A percentile compares a stretch with the other conserved stretches of the same genome.
phyloP scores from a whole-genome alignment of 2,113 vertebrate genomes.

The Microcebus jonahi region DNA sequence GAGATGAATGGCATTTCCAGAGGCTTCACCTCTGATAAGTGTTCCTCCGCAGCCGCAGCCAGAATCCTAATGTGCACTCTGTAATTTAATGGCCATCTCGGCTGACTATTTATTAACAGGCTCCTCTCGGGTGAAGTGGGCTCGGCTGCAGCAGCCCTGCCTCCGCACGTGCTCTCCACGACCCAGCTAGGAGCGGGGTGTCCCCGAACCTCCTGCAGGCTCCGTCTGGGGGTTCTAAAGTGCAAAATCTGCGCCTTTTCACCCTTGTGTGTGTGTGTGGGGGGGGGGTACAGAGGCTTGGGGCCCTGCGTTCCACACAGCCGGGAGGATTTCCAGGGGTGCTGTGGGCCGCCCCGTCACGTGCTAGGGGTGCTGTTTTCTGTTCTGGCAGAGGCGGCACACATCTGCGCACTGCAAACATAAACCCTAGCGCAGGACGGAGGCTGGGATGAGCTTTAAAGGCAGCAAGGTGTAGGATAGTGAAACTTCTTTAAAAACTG shows the following conservation, averaged over 20 bases:
- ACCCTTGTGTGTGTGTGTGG: not conserved
- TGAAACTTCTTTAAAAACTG: not conserved
- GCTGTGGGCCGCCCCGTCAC: fast-evolving
- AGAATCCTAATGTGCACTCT: slow-evolving; percentile 60
- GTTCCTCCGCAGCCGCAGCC: slow-evolving; percentile 2
- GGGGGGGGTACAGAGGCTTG: not conserved
- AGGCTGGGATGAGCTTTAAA: not conserved
- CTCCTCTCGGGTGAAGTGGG: not conserved
- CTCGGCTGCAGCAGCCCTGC: not conserved
- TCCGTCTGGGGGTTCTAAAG: not conserved
- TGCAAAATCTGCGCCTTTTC: not conserved
- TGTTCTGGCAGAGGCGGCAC: no score
- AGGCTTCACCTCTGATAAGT: slow-evolving; percentile 63
- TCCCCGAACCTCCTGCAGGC: not conserved
- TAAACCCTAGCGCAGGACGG: not conserved
- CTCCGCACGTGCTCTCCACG: not conserved
- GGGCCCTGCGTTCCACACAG: not conserved
- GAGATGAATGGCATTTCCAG: slow-evolving; percentile 72
- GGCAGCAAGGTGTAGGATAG: not conserved
- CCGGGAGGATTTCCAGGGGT: not conserved
- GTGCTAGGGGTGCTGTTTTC: not conserved
- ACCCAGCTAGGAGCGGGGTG: not conserved
- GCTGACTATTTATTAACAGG: not conserved
- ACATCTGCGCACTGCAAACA: not conserved
- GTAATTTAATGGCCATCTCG: slow-evolving; percentile 50